Base-by-base conservation (phyloP, 2,797 vertebrate genomes). In the Onychomys arenicola region DNA sequence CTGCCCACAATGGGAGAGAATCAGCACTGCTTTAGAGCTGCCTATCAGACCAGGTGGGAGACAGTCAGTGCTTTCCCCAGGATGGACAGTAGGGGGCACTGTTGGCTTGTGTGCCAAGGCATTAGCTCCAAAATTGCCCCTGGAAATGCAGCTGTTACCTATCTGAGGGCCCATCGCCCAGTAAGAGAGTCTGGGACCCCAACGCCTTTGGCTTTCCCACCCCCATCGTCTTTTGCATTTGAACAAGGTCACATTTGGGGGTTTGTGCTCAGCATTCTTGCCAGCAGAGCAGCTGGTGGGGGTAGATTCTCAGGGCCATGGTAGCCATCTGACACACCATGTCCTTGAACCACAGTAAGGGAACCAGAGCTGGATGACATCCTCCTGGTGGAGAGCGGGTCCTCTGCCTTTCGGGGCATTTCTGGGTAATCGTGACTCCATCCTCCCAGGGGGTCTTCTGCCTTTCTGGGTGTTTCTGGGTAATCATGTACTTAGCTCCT, bases 31-130 rank as follows among this genome's bases (percentile, higher is more conserved):
- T 9, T 23, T 43, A 46, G 59, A 75, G 37, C 69, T 21, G 8
- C 37, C 67, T 21, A n/a, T 46, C 57, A 10, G 1, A 52, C 1
- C 19, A 3, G 5, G 19, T 13, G 21, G 34, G 25, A 76, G 29
- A 32, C 5, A 2, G n/a, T 40, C 80, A 2, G 29, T 12, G 63
- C 73, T 23, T 77, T 94, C 57, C 90, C 78, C 3, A 37, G 2
- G 27, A 6, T 32, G 23, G 19, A 89, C 97, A 96, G 78, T n/a
- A 96, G 97, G 71, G 63, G 95, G 92, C 23, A 40, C 65, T 11
- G 10, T 73, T 37, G 59, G 12, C 46, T 29, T 14, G 12, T 27
- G 59, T 3, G 2, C 63, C 11, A 52, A 55, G 61, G 43, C 78
- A 0, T 12, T 0, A 84, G 52, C 61, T 12, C 46, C 29, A 7